Evolutionary conservation across 2,797 vertebrate genomes (phyloP).

Genomic region (Podarcis lilfordi): DNA sequence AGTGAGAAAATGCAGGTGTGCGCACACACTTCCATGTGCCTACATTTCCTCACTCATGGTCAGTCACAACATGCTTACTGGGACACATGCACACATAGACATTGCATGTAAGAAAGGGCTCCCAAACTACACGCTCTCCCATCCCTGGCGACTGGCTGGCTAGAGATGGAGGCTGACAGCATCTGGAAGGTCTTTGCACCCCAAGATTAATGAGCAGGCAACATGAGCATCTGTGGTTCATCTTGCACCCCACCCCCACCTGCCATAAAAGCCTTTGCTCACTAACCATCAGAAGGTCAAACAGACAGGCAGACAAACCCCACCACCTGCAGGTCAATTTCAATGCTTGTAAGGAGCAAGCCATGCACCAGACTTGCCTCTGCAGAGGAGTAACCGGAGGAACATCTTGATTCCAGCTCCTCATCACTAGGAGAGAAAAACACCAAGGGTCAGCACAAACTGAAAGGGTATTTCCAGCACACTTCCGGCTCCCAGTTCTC

Average conservation of each 20-base stretch:
- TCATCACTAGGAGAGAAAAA: constrained; percentile 83
- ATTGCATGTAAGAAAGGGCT: too few relatives aligned
- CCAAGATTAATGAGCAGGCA: neutral
- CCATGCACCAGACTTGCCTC: constrained; percentile 85
- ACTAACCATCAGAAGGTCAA: neutral
- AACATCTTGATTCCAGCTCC: constrained; percentile 93
- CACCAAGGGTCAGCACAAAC: constrained; percentile 44
- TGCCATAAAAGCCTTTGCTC: neutral
- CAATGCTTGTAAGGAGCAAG: neutral
- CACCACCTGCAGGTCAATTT: neutral
- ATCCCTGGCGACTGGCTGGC: too few relatives aligned
- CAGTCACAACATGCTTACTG: too few relatives aligned
- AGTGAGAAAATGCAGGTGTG: too few relatives aligned
- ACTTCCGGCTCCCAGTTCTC: neutral
- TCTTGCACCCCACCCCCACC: neutral
- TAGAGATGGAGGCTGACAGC: too few relatives aligned
- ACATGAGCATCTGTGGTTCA: neutral
- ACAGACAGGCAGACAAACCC: neutral
- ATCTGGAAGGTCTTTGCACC: neutral
- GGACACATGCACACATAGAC: too few relatives aligned
- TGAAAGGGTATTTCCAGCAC: neutral
- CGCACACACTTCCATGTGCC: too few relatives aligned
- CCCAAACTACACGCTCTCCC: too few relatives aligned
- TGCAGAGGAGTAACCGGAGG: constrained; percentile 96
- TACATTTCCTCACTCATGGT: too few relatives aligned